phyloP scores from a whole-genome alignment of 2,888 invertebrate species.

The Clivina fossor region DNA sequence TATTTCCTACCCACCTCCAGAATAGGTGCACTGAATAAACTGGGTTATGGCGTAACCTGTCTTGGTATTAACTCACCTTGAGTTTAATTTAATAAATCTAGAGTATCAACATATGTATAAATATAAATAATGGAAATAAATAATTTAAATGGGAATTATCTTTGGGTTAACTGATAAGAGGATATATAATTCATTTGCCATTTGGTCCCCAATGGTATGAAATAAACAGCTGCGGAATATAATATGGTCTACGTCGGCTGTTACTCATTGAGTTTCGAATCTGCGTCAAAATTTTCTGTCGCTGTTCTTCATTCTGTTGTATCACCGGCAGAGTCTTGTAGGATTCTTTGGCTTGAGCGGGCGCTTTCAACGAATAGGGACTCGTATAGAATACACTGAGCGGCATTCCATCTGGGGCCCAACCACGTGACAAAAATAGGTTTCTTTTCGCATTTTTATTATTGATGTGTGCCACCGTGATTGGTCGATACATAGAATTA shows the following conservation, averaged over 20 bases:
- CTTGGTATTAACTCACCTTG: too few species aligned
- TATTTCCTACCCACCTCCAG: too few species aligned
- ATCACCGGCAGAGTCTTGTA: slow-evolving; percentile 9
- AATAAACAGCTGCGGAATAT: slow-evolving; percentile 57
- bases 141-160: background rate
- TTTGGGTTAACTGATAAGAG: background rate
- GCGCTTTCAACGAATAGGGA: slow-evolving; percentile 42
- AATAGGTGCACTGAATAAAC: too few species aligned
- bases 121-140: background rate
- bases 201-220: slow-evolving; percentile 59
- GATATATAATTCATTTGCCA: slow-evolving; percentile 48
- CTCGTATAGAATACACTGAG: slow-evolving; percentile 56
- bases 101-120: background rate
- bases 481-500: background rate
- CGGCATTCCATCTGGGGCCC: slow-evolving; percentile 59
- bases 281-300: slow-evolving; percentile 34
- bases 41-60: too few species aligned
- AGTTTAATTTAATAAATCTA: too few species aligned
- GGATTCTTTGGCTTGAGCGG: slow-evolving; percentile 7
- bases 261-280: slow-evolving; percentile 30
- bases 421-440: slow-evolving; percentile 54
- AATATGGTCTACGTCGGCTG: slow-evolving; percentile 46
- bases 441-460: slow-evolving; percentile 51
- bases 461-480: too few species aligned
- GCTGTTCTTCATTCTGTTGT: slow-evolving; percentile 16